Base-by-base conservation (phyloP, 2,888 invertebrate genomes). In the Caenorhabditis sp. region DNA sequence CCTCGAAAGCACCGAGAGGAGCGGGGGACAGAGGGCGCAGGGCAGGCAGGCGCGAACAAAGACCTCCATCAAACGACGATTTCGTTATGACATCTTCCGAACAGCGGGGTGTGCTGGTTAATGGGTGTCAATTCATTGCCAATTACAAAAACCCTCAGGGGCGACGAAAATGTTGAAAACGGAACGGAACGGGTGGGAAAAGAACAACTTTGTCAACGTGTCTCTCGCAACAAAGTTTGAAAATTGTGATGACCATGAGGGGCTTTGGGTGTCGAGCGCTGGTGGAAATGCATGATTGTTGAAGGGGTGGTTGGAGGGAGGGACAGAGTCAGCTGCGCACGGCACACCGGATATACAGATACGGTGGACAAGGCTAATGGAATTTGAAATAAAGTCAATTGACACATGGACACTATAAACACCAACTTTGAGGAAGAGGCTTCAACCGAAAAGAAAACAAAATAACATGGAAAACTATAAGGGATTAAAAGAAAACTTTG, bases 81-180 rank as follows among this genome's bases (percentile, higher is more conserved):
- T 69, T 69, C 69, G 76, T 68, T 77, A 69, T 77, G 77, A 68
- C 62, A 77, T 69, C 61, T 61, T 68, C 35, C 55, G 68, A 80
- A 80, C 80, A 80, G 80, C 80, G 80, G 80, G 68, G 68, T 72
- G 72, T 70, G 70, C 60, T 60, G 70, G 78, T 80, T 80, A 68
- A 80, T 80, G 80, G 78, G 80, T 80, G 80, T 80, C 80, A 80
- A 80, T 68, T 80, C 71, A 67, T 55, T 65, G 70, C 78, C 67
- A 76, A 76, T 76, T 76, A 76, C 76, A 76, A 76, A 76, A 76
- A 67, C 76, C 58, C 50, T 53, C 67, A 15, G 47, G 32, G 70
- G 50, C 70, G 70, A 70, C 61, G 56, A 58, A 61, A 77, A 61
- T 69, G 62, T 61, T 68, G 67, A 64, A 69, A 55, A 76, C 53